phyloP scores from a whole-genome alignment of 2,888 invertebrate species.

The Agrotis exclamationis region DNA sequence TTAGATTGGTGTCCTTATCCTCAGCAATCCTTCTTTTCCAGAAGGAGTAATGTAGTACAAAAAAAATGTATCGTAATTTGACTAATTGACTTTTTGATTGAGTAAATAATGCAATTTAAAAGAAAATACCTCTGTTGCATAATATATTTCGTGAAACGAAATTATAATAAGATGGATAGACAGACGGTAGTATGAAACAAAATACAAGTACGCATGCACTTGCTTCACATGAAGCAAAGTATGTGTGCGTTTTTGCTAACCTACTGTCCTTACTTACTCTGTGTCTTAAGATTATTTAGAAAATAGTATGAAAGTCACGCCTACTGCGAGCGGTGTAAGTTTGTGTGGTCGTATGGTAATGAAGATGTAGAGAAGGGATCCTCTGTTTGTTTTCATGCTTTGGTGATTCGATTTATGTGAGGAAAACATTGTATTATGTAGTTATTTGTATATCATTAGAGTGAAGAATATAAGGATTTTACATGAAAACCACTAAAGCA shows the following conservation, averaged over 20 bases:
- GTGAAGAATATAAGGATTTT: too few species aligned
- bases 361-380: constrained; percentile 26
- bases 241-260: background rate
- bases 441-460: background rate
- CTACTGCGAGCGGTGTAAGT: constrained; percentile 51
- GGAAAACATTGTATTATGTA: background rate
- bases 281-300: constrained; percentile 62
- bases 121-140: too few species aligned
- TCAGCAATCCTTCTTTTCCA: background rate
- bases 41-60: too few species aligned
- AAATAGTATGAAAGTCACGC: constrained; percentile 71
- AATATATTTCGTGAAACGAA: too few species aligned
- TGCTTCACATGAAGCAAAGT: background rate
- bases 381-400: constrained; percentile 24
- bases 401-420: background rate
- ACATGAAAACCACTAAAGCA: too few species aligned
- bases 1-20: too few species aligned
- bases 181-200: background rate
- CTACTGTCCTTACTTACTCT: background rate
- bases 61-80: too few species aligned
- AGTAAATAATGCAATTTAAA: too few species aligned
- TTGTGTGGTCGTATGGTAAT: constrained; percentile 73
- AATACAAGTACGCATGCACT: background rate
- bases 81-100: too few species aligned
- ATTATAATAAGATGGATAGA: background rate